Percentiles rank a stretch among this genome's conserved stretches.
Conservation (phyloP, 2,888 invertebrate genomes). For the Gisinianus flammeolus region DNA sequence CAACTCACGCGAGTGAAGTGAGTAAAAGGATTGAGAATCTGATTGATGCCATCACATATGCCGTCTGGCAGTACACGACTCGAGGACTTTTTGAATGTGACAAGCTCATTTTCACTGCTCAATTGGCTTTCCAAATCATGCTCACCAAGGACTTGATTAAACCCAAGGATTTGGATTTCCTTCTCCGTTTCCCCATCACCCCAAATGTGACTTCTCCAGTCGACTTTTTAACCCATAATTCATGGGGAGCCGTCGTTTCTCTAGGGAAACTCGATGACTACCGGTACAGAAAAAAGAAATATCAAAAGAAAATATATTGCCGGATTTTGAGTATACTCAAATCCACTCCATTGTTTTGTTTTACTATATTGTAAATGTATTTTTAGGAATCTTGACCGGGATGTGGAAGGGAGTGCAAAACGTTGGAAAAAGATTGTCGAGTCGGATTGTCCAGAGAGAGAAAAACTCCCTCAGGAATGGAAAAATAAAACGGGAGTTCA, state of each 20-base stretch:
- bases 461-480: slow-evolving; percentile 98
- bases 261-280: slow-evolving; percentile 89
- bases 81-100: slow-evolving; percentile 95
- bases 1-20: slow-evolving; percentile 81
- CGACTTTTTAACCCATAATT: slow-evolving; percentile 87
- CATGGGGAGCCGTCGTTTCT: slow-evolving; percentile 95
- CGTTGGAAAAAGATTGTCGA: slow-evolving; percentile 97
- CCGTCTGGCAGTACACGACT: slow-evolving; percentile 93
- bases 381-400: slow-evolving; percentile 83
- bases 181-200: slow-evolving; percentile 88
- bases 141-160: slow-evolving; percentile 86
- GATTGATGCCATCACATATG: slow-evolving; percentile 92
- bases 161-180: slow-evolving; percentile 84
- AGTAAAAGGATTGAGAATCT: slow-evolving; percentile 80
- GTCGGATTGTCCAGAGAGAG: slow-evolving; percentile 91
- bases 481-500: slow-evolving; percentile 93
- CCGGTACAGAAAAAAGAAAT: slow-evolving; percentile 62
- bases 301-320: neutral
- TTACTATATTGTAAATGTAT: neutral
- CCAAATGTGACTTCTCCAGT: slow-evolving; percentile 94
- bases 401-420: slow-evolving; percentile 95
- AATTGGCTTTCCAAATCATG: slow-evolving; percentile 94
- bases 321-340: too few relatives aligned
- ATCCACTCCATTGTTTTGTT: too few relatives aligned
- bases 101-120: slow-evolving; percentile 93